phyloP scores from a whole-genome alignment of 2,113 vertebrate species.

The Pogonocichla stellata region DNA sequence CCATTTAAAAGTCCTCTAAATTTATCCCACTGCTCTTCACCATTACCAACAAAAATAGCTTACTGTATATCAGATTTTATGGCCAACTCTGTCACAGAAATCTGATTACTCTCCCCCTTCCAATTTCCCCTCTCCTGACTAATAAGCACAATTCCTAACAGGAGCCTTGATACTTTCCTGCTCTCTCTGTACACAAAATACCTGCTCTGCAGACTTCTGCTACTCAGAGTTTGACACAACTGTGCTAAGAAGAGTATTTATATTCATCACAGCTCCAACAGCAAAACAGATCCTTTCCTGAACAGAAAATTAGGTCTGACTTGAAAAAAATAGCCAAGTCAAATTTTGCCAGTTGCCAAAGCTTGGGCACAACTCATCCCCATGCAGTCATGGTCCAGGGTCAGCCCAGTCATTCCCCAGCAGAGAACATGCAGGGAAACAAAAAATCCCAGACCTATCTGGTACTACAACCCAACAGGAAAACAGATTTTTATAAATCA shows the following conservation, averaged over 20 bases:
- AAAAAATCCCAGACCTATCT: accelerated
- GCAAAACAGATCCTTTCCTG: not conserved
- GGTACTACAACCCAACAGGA: not conserved
- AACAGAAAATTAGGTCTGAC: not conserved
- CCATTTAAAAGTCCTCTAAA: not conserved
- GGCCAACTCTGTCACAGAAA: not conserved
- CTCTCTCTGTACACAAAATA: not conserved
- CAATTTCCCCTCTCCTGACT: not conserved
- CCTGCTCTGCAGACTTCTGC: not conserved
- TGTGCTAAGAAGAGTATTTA: not conserved
- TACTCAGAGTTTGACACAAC: not conserved
- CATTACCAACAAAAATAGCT: not conserved
- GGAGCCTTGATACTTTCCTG: not conserved
- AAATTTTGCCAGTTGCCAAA: not conserved
- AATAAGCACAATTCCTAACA: not conserved
- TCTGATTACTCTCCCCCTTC: not conserved
- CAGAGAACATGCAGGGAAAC: not conserved
- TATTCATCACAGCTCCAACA: not conserved
- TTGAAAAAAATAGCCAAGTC: not conserved
- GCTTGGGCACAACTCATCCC: no score
- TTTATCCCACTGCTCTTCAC: not conserved
- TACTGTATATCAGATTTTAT: not conserved
- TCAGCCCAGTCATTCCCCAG: not conserved
- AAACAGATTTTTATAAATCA: not conserved
- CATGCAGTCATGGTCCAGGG: not conserved